Evolutionary conservation across 2,113 vertebrate species (phyloP).

Genomic region (Piprites chloris): DNA sequence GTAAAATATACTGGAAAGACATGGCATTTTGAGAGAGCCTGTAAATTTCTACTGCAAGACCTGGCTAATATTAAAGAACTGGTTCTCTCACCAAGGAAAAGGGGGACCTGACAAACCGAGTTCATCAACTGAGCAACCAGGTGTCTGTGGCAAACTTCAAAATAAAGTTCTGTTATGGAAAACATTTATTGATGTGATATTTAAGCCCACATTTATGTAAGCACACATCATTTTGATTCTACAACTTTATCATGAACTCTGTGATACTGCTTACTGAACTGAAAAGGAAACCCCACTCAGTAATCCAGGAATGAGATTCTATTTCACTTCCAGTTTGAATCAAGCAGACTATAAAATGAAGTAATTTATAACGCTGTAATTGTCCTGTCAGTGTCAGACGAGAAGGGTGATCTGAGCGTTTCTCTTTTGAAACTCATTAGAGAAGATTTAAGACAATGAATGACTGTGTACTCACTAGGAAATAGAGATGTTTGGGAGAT

Average conservation of each 20-base stretch:
- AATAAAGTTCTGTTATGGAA: neutral
- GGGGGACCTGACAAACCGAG: neutral
- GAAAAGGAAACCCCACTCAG: neutral
- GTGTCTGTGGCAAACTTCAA: neutral
- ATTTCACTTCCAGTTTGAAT: neutral
- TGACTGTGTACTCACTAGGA: slow-evolving; percentile 20
- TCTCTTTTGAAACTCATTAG: slow-evolving; percentile 21
- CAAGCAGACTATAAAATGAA: neutral
- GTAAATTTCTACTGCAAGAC: neutral
- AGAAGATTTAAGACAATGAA: slow-evolving; percentile 47
- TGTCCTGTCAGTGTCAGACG: neutral
- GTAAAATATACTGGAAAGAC: neutral
- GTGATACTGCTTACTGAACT: neutral
- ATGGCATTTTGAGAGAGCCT: neutral
- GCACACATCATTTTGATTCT: neutral
- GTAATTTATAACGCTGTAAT: neutral
- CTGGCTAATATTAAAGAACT: neutral
- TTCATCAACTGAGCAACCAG: neutral
- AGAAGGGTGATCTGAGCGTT: neutral
- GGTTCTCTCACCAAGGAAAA: neutral
- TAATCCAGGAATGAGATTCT: neutral
- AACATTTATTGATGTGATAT: neutral
- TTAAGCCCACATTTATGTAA: neutral
- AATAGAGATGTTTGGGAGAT: neutral
- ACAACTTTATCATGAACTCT: neutral